These are phyloP conservation scores for Pomatorhinus ruficollis DNA, from an alignment of 2,113 vertebrate genomes.

Conservation along the genomic window DNA sequence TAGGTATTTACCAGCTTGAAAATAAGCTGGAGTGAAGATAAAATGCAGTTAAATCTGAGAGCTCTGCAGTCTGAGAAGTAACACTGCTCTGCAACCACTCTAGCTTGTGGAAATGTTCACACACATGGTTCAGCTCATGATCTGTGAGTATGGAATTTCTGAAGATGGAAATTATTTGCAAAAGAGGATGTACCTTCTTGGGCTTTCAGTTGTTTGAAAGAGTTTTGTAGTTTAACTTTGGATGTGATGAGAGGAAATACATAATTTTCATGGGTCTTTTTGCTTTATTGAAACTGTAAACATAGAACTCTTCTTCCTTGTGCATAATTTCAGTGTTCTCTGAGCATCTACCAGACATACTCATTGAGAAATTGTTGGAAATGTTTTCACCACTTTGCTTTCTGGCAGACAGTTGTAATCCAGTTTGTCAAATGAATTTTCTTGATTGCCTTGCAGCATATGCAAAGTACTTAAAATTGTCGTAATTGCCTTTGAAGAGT, in stretches of 20 bases:
- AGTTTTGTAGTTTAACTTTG: not conserved
- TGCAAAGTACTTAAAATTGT: constrained; percentile 59
- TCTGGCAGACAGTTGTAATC: constrained; percentile 49
- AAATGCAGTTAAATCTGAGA: not conserved
- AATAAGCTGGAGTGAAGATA: not conserved
- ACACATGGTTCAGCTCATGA: not conserved
- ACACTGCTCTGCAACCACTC: not conserved
- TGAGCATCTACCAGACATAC: constrained; percentile 15
- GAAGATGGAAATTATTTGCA: not conserved
- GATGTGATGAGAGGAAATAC: not conserved
- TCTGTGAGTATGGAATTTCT: not conserved
- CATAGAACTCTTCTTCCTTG: not conserved
- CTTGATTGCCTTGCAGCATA: constrained; percentile 59
- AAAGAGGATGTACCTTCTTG: not conserved
- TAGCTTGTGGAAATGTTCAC: not conserved
- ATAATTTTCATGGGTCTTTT: not conserved
- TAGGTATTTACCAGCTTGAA: not conserved
- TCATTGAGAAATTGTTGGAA: not conserved
- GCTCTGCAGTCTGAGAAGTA: not conserved
- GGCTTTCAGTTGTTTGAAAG: not conserved
- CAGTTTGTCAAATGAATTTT: constrained; percentile 70
- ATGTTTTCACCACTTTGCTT: constrained; percentile 1
- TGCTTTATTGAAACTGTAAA: not conserved
- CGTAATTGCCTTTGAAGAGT: constrained; percentile 55
- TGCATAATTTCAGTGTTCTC: not conserved